Conservation (phyloP, 2,797 vertebrate species). For the Sebastes oblongus region DNA sequence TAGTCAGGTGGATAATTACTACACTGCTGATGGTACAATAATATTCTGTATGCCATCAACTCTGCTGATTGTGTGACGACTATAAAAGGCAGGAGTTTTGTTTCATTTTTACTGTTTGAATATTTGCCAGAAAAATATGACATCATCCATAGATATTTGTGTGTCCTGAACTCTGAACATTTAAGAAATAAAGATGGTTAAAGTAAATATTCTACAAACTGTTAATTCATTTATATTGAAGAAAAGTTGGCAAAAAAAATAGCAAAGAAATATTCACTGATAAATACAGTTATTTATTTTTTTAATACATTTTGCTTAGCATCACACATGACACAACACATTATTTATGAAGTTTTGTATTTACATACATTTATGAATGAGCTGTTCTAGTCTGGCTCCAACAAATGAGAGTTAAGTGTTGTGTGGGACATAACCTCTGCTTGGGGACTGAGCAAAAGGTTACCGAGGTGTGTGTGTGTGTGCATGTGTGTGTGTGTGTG, state of each 20-base stretch:
- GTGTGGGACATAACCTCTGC: slow-evolving; percentile 62
- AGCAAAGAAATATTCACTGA: neutral
- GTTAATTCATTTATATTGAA: neutral
- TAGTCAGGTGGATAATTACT: slow-evolving; percentile 62
- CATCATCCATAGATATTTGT: neutral
- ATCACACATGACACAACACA: neutral
- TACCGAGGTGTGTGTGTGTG: slow-evolving; percentile 31
- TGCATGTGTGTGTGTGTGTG: slow-evolving; percentile 9
- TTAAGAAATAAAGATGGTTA: neutral
- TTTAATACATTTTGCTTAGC: neutral
- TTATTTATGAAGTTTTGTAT: slow-evolving; percentile 41
- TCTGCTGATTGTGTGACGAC: slow-evolving; percentile 46
- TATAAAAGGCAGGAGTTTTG: slow-evolving; percentile 5
- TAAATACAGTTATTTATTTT: neutral
- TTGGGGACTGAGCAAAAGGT: slow-evolving; percentile 56
- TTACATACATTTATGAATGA: slow-evolving; percentile 60
- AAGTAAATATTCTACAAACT: neutral
- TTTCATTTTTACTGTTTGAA: slow-evolving; percentile 40
- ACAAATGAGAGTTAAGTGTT: slow-evolving; percentile 55
- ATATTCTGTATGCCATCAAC: slow-evolving; percentile 33
- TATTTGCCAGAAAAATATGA: neutral
- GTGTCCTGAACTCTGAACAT: neutral
- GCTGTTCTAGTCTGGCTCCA: slow-evolving; percentile 52
- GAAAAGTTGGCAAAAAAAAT: neutral
- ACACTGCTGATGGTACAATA: slow-evolving; percentile 30